phyloP scores from a whole-genome alignment of 1,140 invertebrate species.

The Potamilus streckersoni region DNA sequence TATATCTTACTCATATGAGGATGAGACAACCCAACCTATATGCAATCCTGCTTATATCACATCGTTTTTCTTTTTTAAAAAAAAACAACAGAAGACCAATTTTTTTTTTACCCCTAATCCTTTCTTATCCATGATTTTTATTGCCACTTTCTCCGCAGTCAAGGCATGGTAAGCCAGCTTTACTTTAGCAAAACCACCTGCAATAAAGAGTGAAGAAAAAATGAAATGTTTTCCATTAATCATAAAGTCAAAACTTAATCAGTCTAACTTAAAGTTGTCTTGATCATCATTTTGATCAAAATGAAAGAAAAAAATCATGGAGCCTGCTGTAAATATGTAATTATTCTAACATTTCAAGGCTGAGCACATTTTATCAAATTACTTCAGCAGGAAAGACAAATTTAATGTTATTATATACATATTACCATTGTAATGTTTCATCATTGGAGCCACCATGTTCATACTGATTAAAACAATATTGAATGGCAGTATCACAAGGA shows the following conservation, averaged over 20 bases:
- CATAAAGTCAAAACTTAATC: not conserved
- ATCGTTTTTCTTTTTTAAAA: too few species aligned
- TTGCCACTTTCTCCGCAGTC: conserved; percentile 86
- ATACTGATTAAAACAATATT: too few species aligned
- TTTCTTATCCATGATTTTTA: conserved; percentile 87
- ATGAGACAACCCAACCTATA: too few species aligned
- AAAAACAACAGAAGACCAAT: not conserved
- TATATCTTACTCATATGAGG: too few species aligned
- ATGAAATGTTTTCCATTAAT: not conserved
- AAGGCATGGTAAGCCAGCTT: conserved; percentile 81
- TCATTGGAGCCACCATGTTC: too few species aligned
- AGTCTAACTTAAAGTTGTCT: not conserved
- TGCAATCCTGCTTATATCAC: too few species aligned
- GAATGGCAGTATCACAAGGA: too few species aligned
- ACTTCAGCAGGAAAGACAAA: too few species aligned
- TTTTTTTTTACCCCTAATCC: conserved; percentile 75
- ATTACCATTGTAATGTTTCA: too few species aligned
- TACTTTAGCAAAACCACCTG: conserved; percentile 85
- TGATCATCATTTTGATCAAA: not conserved
- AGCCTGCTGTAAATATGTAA: not conserved
- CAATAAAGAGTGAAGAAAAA: conserved; percentile 21
- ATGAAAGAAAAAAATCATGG: not conserved
- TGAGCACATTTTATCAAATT: too few species aligned
- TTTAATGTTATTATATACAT: too few species aligned
- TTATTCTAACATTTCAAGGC: not conserved